These are phyloP conservation scores for Magallana gigas DNA, from an alignment of 1,140 invertebrate genomes.

Conservation along the genomic window DNA sequence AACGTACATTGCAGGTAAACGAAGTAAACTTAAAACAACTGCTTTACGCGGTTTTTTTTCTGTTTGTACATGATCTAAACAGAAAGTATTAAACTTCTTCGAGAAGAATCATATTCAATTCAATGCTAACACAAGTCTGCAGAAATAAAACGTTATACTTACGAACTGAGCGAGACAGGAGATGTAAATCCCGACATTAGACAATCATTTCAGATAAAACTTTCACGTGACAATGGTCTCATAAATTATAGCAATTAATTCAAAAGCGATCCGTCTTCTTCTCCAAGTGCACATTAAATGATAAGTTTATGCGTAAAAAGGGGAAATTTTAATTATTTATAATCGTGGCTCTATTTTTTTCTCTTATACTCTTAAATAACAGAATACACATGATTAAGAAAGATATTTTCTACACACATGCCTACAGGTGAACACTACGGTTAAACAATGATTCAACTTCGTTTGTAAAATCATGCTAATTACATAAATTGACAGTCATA, in stretches of 20 bases:
- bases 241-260: constrained; percentile 23
- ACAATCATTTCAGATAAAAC: background rate
- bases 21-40: no score
- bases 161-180: constrained; percentile 12
- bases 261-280: constrained; percentile 27
- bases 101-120: no score
- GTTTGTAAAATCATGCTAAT: background rate
- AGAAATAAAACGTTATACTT: background rate
- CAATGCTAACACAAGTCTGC: no score
- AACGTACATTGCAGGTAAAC: no score
- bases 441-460: background rate
- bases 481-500: background rate
- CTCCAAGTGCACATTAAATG: constrained; percentile 20
- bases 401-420: no score
- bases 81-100: no score
- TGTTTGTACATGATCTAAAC: no score
- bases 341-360: constrained; percentile 2
- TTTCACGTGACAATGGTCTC: background rate
- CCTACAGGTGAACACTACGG: no score
- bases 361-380: background rate
- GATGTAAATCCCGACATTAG: background rate
- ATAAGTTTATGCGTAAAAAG: constrained; percentile 14
- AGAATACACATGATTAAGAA: no score
- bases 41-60: no score
- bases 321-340: background rate